These are phyloP conservation scores for Paraescarpia echinospica DNA, from an alignment of 1,140 invertebrate species.

Conservation along the genomic window DNA sequence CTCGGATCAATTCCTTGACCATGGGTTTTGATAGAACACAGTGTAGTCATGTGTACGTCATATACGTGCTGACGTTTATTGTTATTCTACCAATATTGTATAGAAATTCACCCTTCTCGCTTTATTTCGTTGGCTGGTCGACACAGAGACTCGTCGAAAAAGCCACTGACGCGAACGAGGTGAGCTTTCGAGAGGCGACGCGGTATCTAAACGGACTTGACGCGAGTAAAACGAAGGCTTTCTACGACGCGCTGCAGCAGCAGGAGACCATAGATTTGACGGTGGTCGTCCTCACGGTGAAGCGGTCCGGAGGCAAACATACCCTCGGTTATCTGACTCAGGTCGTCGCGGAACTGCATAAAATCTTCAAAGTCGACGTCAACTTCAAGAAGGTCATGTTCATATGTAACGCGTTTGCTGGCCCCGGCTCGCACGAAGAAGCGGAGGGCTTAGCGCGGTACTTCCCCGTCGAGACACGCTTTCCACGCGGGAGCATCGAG, in stretches of 20 bases:
- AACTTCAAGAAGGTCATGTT: neutral
- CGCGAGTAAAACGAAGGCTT: neutral
- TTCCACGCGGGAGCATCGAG: conserved; percentile 11
- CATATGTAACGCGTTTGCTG: conserved; percentile 19
- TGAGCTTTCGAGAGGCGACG: neutral
- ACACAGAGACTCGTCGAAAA: neutral
- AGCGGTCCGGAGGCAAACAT: neutral
- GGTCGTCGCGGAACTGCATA: conserved; percentile 15
- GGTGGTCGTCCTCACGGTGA: conserved; percentile 9
- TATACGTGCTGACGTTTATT: conserved; percentile 12
- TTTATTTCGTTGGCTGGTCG: conserved; percentile 7
- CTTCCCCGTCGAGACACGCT: conserved; percentile 1
- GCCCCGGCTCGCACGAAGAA: conserved; percentile 4
- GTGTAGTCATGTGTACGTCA: neutral
- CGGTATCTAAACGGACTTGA: neutral
- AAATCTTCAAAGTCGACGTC: neutral
- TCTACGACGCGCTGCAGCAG: neutral
- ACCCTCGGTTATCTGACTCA: conserved; percentile 11
- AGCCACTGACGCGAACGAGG: neutral
- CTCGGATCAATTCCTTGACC: neutral
- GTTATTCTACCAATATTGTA: conserved; percentile 3
- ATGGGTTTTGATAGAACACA: neutral
- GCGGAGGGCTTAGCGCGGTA: neutral
- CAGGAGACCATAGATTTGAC: neutral
- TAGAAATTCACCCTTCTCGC: conserved; percentile 5